Conservation (phyloP, 2,888 invertebrate species). For the Tetanocera ferruginea region DNA sequence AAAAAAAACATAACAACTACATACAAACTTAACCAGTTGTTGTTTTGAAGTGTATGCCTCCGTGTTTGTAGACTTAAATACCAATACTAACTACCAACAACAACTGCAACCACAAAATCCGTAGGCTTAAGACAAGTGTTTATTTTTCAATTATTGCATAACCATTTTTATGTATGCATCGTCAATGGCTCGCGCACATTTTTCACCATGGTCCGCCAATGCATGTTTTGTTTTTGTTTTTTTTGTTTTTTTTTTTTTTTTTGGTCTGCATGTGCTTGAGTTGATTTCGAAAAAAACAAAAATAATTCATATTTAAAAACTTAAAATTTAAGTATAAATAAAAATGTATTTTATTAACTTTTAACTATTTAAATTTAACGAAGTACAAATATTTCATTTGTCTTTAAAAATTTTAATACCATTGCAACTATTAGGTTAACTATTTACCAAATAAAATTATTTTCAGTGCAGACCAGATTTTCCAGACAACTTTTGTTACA, state of each 20-base stretch:
- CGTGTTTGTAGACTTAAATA: background rate
- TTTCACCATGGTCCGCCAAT: too few species aligned
- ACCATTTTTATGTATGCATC: background rate
- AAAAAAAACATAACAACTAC: background rate
- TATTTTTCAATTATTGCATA: constrained; percentile 21
- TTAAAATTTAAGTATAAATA: too few species aligned
- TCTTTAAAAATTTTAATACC: background rate
- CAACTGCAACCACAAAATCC: background rate
- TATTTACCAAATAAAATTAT: too few species aligned
- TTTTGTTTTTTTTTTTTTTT: too few species aligned
- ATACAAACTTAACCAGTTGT: background rate
- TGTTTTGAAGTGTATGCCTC: too few species aligned
- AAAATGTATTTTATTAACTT: background rate
- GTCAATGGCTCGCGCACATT: background rate
- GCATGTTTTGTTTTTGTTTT: too few species aligned
- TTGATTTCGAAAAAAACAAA: too few species aligned
- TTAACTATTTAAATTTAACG: background rate
- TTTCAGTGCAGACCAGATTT: background rate
- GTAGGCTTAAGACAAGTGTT: constrained; percentile 1
- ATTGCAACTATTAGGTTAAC: background rate
- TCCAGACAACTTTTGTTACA: background rate
- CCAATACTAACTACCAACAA: background rate
- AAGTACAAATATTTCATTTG: background rate
- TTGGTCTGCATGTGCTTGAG: too few species aligned
- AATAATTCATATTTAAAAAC: too few species aligned